phyloP scores from a whole-genome alignment of 2,888 invertebrate genomes.

The Candidula unifasciata region DNA sequence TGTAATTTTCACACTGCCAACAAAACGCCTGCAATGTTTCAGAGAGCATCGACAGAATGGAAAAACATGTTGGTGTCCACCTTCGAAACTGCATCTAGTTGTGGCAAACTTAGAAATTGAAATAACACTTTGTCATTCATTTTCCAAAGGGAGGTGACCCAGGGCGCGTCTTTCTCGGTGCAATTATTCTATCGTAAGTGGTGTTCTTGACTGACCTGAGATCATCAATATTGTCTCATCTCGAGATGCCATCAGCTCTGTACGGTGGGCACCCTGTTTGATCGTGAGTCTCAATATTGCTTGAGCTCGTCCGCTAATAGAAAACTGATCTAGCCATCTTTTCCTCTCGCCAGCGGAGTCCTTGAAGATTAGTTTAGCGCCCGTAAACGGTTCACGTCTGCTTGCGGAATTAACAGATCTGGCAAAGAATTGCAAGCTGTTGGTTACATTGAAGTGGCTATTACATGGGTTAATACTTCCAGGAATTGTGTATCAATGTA shows the following conservation, averaged over 20 bases:
- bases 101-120: neutral
- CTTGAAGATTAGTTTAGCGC: constrained; percentile 17
- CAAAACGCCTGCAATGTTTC: neutral
- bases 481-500: constrained; percentile 28
- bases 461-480: neutral
- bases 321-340: neutral
- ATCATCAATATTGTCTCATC: constrained; percentile 42
- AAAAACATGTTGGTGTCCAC: neutral
- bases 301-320: constrained; percentile 34
- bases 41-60: neutral
- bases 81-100: neutral
- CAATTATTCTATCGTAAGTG: constrained; percentile 38
- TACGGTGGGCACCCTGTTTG: constrained; percentile 23
- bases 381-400: neutral
- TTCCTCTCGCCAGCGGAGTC: constrained; percentile 1
- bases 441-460: constrained; percentile 13
- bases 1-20: neutral
- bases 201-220: constrained; percentile 19
- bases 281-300: constrained; percentile 42
- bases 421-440: neutral
- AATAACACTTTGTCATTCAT: neutral
- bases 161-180: constrained; percentile 14
- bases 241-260: constrained; percentile 10
- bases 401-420: neutral
- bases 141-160: too few relatives aligned